A percentile compares a stretch with the other conserved stretches of the same genome.
These are phyloP conservation scores for Pseudopipra pipra DNA, from an alignment of 2,113 vertebrate species.

Conservation along the genomic window DNA sequence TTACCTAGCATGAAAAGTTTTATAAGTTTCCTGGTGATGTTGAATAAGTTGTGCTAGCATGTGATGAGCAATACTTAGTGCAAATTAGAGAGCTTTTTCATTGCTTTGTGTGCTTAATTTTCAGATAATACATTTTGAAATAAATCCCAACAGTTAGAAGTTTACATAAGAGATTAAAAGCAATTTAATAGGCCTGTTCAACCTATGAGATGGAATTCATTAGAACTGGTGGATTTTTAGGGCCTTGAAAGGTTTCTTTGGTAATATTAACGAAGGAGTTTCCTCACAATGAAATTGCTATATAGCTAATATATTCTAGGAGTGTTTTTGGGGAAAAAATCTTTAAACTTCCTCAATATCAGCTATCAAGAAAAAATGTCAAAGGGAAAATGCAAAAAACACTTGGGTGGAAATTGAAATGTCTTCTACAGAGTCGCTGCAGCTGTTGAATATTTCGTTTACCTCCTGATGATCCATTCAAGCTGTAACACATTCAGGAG, in stretches of 20 bases:
- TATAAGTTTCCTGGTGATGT: not conserved
- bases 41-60: not conserved
- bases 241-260: not conserved
- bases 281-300: not conserved
- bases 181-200: not conserved
- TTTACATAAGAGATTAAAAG: not conserved
- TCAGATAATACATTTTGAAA: not conserved
- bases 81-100: not conserved
- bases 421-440: constrained; percentile 68
- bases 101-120: not conserved
- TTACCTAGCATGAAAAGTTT: not conserved
- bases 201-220: not conserved
- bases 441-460: constrained; percentile 76
- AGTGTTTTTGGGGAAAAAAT: not conserved
- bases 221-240: not conserved
- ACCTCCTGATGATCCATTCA: constrained; percentile 59
- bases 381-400: not conserved
- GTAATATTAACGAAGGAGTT: not conserved
- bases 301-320: not conserved
- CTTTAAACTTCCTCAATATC: not conserved
- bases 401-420: not conserved
- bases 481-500: constrained; percentile 69
- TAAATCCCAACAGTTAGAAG: not conserved
- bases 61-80: not conserved
- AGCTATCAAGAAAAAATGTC: not conserved